Percentiles rank a stretch among this genome's conserved stretches.
Evolutionary conservation across 2,113 vertebrate species (phyloP).

Genomic region (Montifringilla adamsi): DNA sequence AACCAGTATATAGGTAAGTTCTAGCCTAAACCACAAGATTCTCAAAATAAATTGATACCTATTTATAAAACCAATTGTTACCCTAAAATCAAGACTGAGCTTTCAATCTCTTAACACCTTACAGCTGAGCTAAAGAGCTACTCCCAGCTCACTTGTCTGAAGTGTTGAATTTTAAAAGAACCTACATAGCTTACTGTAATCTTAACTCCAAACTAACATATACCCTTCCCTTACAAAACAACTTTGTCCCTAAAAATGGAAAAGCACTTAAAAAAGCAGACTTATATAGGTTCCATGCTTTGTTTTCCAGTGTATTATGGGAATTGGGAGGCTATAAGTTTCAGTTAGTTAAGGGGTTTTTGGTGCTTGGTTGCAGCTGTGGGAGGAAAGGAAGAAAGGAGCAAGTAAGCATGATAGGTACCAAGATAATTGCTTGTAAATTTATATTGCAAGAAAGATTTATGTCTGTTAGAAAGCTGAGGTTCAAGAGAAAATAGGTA

Average conservation of each 20-base stretch:
- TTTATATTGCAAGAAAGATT: background rate
- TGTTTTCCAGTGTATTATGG: background rate
- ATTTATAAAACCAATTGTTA: background rate
- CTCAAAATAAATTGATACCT: background rate
- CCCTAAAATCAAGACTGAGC: background rate
- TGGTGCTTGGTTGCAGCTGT: background rate
- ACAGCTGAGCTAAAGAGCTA: background rate
- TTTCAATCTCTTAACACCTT: background rate
- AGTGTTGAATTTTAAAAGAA: background rate
- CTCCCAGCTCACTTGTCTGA: background rate
- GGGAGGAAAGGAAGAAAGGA: background rate
- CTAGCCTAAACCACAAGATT: background rate
- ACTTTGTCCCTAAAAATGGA: background rate
- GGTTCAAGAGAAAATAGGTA: background rate
- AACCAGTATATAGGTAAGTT: background rate
- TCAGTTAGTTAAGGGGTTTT: background rate
- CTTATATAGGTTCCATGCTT: background rate
- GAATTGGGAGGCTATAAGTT: background rate
- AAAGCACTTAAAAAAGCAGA: background rate
- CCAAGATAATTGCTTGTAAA: background rate
- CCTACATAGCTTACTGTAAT: background rate
- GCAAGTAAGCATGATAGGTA: background rate
- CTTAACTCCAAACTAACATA: background rate
- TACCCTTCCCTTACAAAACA: accelerated
- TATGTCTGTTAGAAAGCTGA: background rate